These are phyloP conservation scores for Flabesymbios commensalis DNA, from an alignment of 2,888 invertebrate species.

Conservation along the genomic window DNA sequence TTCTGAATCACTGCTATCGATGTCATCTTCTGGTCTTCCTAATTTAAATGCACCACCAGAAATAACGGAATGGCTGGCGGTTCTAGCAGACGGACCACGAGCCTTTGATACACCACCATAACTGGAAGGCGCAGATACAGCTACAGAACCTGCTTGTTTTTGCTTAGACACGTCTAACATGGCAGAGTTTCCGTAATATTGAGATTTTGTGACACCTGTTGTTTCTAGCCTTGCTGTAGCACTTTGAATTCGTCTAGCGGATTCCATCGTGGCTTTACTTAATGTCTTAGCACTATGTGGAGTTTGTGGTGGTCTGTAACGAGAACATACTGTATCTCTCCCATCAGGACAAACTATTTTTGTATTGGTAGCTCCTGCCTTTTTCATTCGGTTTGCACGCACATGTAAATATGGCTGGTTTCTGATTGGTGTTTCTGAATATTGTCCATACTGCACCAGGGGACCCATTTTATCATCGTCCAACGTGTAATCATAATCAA, in stretches of 20 bases:
- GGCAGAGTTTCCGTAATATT: no score
- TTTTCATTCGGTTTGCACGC: conserved; percentile 56
- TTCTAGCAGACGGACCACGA: conserved; percentile 19
- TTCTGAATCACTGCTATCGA: conserved; percentile 7
- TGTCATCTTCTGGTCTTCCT: conserved; percentile 1
- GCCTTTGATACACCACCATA: neutral
- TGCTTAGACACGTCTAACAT: neutral
- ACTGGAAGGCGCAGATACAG: neutral
- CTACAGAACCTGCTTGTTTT: neutral
- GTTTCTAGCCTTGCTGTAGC: conserved; percentile 8
- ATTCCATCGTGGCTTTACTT: conserved; percentile 44
- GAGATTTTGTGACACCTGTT: neutral
- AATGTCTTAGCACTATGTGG: conserved; percentile 55
- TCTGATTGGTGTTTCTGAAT: conserved; percentile 54
- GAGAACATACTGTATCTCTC: neutral
- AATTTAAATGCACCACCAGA: conserved; percentile 14
- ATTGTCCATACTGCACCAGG: conserved; percentile 52
- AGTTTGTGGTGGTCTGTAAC: conserved; percentile 36
- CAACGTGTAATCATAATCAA: conserved; percentile 58
- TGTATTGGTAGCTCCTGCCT: conserved; percentile 53
- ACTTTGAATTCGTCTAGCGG: conserved; percentile 47
- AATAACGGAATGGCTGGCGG: conserved; percentile 1
- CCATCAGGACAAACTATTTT: conserved; percentile 43
- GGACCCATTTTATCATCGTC: conserved; percentile 57
- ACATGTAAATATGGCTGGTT: conserved; percentile 56